These are phyloP conservation scores for Nasonia oneida DNA, from an alignment of 2,888 invertebrate species.

Conservation along the genomic window DNA sequence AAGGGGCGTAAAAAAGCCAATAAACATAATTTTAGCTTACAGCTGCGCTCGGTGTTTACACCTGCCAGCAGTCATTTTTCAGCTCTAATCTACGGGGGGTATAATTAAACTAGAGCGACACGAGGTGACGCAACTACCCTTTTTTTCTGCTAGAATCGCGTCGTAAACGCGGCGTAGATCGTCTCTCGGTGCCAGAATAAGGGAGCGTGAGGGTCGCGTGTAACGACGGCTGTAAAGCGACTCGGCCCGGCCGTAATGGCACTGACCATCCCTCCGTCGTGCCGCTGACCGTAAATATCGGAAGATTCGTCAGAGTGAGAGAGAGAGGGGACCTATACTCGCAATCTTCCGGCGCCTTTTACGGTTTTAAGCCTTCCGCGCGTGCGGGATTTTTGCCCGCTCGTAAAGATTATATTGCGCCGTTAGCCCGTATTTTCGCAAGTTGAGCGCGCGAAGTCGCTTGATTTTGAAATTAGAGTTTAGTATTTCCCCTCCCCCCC, in stretches of 20 bases:
- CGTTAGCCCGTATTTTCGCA: not conserved
- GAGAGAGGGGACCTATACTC: not conserved
- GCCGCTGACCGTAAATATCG: slow-evolving; percentile 53
- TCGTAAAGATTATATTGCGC: slow-evolving; percentile 16
- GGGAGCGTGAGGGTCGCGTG: slow-evolving; percentile 14
- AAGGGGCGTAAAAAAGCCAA: not conserved
- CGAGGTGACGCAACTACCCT: not conserved
- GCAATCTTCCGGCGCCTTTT: slow-evolving; percentile 42
- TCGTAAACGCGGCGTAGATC: slow-evolving; percentile 52
- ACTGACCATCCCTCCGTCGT: slow-evolving; percentile 7
- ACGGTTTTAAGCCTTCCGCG: slow-evolving; percentile 32
- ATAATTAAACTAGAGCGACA: slow-evolving; percentile 44
- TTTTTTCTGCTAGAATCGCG: slow-evolving; percentile 23
- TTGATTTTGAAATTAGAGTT: not conserved
- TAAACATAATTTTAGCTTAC: not conserved
- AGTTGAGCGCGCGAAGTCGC: not conserved
- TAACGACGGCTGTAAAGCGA: slow-evolving; percentile 53
- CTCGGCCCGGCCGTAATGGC: slow-evolving; percentile 25
- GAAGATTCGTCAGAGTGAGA: slow-evolving; percentile 32
- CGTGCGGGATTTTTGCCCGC: slow-evolving; percentile 1
- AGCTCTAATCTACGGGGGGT: not conserved
- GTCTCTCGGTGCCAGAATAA: not conserved
- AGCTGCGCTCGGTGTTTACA: not conserved
- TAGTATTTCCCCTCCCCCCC: not conserved
- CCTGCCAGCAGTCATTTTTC: not conserved